Percentiles rank a stretch among this genome's conserved stretches.
phyloP scores from a whole-genome alignment of 2,888 invertebrate species.

The Clostera curtula region DNA sequence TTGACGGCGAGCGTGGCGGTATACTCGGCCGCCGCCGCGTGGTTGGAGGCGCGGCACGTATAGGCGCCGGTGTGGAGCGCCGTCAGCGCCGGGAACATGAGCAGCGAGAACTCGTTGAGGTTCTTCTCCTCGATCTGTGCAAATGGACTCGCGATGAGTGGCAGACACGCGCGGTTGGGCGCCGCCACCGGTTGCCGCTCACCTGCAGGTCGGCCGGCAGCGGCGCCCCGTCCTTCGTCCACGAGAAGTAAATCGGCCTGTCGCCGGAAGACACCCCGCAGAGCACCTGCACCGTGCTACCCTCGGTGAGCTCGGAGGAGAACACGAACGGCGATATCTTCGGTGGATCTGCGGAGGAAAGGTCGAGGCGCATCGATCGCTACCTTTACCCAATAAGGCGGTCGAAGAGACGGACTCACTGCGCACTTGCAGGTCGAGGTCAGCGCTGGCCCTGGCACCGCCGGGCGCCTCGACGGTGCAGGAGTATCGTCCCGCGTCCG shows the following conservation, averaged over 20 bases:
- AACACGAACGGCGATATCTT: constrained; percentile 90
- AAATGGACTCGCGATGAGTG: constrained; percentile 1
- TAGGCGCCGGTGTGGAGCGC: constrained; percentile 80
- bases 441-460: constrained; percentile 80
- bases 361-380: background rate
- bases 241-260: constrained; percentile 80
- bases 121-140: constrained; percentile 78
- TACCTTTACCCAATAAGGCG: background rate
- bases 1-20: constrained; percentile 80
- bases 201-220: constrained; percentile 78
- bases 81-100: constrained; percentile 80
- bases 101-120: constrained; percentile 80
- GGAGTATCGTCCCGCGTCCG: constrained; percentile 85
- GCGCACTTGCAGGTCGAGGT: constrained; percentile 81
- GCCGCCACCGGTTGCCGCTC: no score
- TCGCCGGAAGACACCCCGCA: constrained; percentile 84
- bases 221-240: constrained; percentile 78
- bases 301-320: constrained; percentile 86
- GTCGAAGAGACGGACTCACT: constrained; percentile 62
- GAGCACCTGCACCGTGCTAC: constrained; percentile 86
- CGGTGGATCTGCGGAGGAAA: constrained; percentile 77
- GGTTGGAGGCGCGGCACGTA: constrained; percentile 81
- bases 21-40: constrained; percentile 79
- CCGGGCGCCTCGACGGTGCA: constrained; percentile 83
- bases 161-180: no score